These are phyloP conservation scores for Peromyscus maniculatus DNA, from an alignment of 2,113 vertebrate species.

Conservation along the genomic window DNA sequence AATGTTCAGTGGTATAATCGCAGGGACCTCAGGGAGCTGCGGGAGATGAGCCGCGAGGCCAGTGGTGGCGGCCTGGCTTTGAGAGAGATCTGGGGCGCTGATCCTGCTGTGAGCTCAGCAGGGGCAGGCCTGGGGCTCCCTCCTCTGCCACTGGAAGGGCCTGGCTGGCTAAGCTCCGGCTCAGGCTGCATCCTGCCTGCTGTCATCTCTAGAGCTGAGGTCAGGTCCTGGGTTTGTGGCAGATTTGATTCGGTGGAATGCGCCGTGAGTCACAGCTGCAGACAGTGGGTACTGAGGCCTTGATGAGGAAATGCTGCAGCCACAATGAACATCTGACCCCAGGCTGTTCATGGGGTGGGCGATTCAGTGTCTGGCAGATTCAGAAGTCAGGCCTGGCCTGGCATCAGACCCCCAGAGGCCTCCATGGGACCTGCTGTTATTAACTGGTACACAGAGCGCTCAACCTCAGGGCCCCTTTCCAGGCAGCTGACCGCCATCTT, in stretches of 20 bases:
- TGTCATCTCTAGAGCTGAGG: not conserved
- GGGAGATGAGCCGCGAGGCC: constrained; percentile 51
- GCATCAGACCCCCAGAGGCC: not conserved
- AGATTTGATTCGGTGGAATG: not conserved
- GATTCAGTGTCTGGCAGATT: not conserved
- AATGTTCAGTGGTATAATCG: constrained; percentile 81
- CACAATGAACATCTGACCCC: not conserved
- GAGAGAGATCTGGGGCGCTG: constrained; percentile 66
- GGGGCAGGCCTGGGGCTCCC: not conserved
- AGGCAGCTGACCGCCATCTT: not conserved
- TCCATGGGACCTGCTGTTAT: not conserved
- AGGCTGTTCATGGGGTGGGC: not conserved
- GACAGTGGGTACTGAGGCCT: not conserved
- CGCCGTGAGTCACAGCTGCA: not conserved
- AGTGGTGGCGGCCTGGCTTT: constrained; percentile 42
- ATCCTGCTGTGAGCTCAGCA: constrained; percentile 28
- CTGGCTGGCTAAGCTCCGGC: not conserved
- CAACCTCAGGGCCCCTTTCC: not conserved
- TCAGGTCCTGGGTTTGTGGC: not conserved
- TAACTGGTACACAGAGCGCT: not conserved
- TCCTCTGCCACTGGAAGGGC: not conserved
- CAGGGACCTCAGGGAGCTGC: constrained; percentile 31
- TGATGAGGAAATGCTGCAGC: rapidly evolving
- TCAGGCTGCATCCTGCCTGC: constrained; percentile 6
- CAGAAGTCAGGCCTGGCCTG: not conserved